A percentile compares a stretch with the other conserved stretches of the same genome.
Evolutionary conservation across 2,888 invertebrate genomes (phyloP).

Genomic region (Nymphalis c-album): DNA sequence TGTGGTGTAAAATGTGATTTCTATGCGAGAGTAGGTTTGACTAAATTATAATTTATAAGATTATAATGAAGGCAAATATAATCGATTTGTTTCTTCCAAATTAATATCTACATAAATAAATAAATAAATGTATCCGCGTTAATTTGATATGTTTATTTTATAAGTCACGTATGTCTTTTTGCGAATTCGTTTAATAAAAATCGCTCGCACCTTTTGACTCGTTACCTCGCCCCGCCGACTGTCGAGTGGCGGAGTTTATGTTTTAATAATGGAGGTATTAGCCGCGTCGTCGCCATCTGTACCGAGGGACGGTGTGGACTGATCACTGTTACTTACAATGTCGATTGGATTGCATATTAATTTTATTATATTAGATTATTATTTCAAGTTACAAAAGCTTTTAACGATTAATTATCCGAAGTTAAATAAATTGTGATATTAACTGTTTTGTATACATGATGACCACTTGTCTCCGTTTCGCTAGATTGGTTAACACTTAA

Average conservation of each 20-base stretch:
- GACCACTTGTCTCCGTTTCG: too few species aligned
- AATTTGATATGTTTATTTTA: not conserved
- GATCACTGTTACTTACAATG: slow-evolving; percentile 28
- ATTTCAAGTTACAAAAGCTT: too few species aligned
- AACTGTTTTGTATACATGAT: too few species aligned
- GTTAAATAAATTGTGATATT: too few species aligned
- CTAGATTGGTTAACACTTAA: too few species aligned
- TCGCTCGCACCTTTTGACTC: slow-evolving; percentile 28
- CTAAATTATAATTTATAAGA: not conserved
- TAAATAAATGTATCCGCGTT: not conserved
- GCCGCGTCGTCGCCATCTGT: slow-evolving; percentile 47
- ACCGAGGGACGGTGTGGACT: slow-evolving; percentile 37
- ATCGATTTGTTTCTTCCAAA: not conserved
- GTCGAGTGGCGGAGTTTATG: slow-evolving; percentile 50
- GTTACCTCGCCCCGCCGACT: slow-evolving; percentile 21
- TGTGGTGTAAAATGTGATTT: slow-evolving; percentile 16
- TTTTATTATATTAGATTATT: not conserved
- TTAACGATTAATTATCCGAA: too few species aligned
- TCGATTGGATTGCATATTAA: slow-evolving; percentile 6
- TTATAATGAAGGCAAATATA: not conserved
- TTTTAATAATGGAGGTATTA: slow-evolving; percentile 66
- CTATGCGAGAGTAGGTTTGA: slow-evolving; percentile 11
- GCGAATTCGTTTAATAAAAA: not conserved
- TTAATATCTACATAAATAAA: too few species aligned
- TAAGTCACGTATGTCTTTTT: too few species aligned